Evolutionary conservation across 2,797 vertebrate genomes (phyloP).

Genomic region (Sebastes elongatus): DNA sequence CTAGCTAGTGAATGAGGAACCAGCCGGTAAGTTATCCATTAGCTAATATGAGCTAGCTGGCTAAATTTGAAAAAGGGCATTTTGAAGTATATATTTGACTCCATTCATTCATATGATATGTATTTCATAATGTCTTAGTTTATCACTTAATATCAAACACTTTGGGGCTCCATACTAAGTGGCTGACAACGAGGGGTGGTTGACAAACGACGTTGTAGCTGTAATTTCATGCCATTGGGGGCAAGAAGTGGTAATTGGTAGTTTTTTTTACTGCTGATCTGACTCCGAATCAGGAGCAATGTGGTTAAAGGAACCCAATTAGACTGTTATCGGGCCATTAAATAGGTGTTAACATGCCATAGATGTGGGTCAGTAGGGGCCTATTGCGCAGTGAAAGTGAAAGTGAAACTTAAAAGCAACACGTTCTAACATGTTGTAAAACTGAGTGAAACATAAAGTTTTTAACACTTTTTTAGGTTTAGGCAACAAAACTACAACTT

Average conservation of each 20-base stretch:
- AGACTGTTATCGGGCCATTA: no score
- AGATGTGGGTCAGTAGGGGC: no score
- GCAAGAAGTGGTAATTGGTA: background rate
- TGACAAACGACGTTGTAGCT: background rate
- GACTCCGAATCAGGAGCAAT: background rate
- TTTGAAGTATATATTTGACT: background rate
- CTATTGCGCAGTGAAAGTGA: no score
- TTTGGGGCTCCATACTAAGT: background rate
- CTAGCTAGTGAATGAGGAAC: background rate
- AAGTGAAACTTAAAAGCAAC: no score
- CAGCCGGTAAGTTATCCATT: background rate
- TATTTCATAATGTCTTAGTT: background rate
- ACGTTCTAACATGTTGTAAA: no score
- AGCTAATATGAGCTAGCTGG: background rate
- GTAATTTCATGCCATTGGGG: background rate
- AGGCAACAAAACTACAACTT: no score
- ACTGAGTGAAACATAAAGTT: accelerated
- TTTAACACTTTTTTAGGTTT: no score
- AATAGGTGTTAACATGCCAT: no score
- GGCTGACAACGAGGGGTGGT: background rate
- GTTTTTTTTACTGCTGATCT: background rate
- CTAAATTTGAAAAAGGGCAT: background rate
- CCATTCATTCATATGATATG: background rate
- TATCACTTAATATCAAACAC: background rate
- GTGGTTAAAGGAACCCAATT: background rate